phyloP scores from a whole-genome alignment of 2,888 invertebrate genomes.

The Rapana venosa region DNA sequence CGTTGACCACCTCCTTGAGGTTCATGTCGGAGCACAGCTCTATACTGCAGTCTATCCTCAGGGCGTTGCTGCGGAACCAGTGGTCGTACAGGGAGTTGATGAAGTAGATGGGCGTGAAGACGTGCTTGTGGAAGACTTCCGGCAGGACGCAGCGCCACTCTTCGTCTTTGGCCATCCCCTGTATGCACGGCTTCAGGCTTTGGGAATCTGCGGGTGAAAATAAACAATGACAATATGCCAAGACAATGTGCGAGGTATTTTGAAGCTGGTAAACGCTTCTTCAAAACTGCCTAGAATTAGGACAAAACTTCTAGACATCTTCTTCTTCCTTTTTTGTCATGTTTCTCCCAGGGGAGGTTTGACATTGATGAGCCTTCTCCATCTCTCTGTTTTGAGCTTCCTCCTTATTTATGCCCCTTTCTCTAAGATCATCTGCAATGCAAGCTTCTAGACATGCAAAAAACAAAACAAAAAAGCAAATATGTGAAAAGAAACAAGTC shows the following conservation, averaged over 20 bases:
- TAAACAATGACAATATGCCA: not conserved
- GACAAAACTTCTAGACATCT: too few species aligned
- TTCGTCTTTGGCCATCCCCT: conserved; percentile 27
- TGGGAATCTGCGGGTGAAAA: conserved; percentile 47
- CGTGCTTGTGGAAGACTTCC: conserved; percentile 53
- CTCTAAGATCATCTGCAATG: too few species aligned
- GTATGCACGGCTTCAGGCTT: conserved; percentile 56
- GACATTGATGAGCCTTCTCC: too few species aligned
- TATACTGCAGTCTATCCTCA: conserved; percentile 53
- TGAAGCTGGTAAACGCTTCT: too few species aligned
- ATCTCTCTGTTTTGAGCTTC: too few species aligned
- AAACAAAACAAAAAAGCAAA: too few species aligned
- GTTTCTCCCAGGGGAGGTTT: too few species aligned
- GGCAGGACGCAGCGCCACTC: conserved; percentile 61
- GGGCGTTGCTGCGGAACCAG: conserved; percentile 54
- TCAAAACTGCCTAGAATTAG: too few species aligned
- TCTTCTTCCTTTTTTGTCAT: too few species aligned
- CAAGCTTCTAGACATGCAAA: too few species aligned
- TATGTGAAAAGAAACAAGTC: not conserved
- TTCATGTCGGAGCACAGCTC: conserved; percentile 50
- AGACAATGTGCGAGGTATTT: not conserved
- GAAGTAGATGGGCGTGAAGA: conserved; percentile 59
- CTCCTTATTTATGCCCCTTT: too few species aligned
- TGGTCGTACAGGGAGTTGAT: conserved; percentile 59
- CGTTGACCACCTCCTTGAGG: conserved; percentile 46